These are phyloP conservation scores for Onychorhynchus coronatus DNA, from an alignment of 2,113 vertebrate genomes.

Conservation along the genomic window DNA sequence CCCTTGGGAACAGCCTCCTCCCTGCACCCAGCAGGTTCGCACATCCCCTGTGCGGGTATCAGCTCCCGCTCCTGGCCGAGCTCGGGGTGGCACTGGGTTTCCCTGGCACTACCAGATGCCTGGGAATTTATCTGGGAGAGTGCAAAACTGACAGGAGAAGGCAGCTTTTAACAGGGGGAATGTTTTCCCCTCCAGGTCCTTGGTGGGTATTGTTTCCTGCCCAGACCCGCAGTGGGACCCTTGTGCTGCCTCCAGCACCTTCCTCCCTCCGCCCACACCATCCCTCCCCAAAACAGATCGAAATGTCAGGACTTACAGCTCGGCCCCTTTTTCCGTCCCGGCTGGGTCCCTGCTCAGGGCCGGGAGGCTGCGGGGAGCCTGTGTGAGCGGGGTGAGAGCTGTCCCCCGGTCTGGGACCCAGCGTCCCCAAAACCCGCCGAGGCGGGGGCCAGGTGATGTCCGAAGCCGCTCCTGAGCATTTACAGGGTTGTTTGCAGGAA, in stretches of 20 bases:
- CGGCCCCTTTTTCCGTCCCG: not conserved
- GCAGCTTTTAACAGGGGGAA: not conserved
- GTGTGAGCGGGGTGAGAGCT: not conserved
- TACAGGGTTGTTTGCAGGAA: slow-evolving; percentile 38
- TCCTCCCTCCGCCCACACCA: not conserved
- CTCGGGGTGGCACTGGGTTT: fast-evolving
- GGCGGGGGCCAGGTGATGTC: not conserved
- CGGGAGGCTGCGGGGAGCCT: not conserved
- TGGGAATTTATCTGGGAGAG: not conserved
- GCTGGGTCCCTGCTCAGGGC: not conserved
- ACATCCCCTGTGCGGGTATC: not conserved
- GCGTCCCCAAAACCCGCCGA: not conserved
- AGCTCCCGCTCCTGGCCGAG: not conserved
- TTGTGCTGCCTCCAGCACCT: not conserved
- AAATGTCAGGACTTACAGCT: slow-evolving; percentile 49
- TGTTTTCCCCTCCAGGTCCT: not conserved
- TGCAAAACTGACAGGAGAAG: not conserved
- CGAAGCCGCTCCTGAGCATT: not conserved
- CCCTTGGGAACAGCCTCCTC: fast-evolving
- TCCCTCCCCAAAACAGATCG: not conserved
- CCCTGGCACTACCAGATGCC: not conserved
- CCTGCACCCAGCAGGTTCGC: not conserved
- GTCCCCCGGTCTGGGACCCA: fast-evolving
- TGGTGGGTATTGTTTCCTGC: not conserved
- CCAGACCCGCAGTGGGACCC: not conserved